Evolutionary conservation across 2,113 vertebrate species (phyloP), one percentile per base, ranked within the genome.

Genomic region (Elachura formosa): DNA sequence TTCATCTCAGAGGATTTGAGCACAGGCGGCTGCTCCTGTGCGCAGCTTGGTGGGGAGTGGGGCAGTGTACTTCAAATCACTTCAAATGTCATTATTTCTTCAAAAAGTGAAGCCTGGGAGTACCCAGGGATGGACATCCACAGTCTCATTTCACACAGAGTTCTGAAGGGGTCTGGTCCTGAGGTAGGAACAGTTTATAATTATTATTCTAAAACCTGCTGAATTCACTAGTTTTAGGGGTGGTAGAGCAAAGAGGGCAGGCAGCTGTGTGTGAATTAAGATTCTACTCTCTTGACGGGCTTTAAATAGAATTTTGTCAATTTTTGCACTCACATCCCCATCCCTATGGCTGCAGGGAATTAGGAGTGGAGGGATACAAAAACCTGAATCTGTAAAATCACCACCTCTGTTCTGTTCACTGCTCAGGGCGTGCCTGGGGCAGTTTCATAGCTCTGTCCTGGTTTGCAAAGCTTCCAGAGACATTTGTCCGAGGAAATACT

Each of bases 341-440:
- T 6, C 9, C 33, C 21, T 5, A 0, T 1, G 18, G 29, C 11
- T 49, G 21, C 12, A 67, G 14, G 0, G 19, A 11, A 22, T 5
- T 2, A 2, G 0, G 1, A 13, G 14, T 0, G 9, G 11, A 40
- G 25, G 1, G 12, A 64, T 1, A 64, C 0, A 0, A 17, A 78
- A 67, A 43, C 7, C 3, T 11, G 2, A 4, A 9, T 12, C 4
- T 46, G 38, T 22, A 26, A 77, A 71, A 74, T 48, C n/a, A 11
- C 5, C 33, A 3, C 23, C 13, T 40, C 18, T 1, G 0, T 11
- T 51, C 38, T 61, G 18, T 10, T 64, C 49, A 3, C n/a, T 14
- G 7, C 43, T 9, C 55, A 6, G 3, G 16, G 4, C 2, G 5
- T 20, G 8, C 14, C 3, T 2, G 21, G n/a, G 25, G 14, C 20